These are phyloP conservation scores for Leucoraja erinaceus DNA, from an alignment of 2,113 vertebrate species.

Conservation along the genomic window DNA sequence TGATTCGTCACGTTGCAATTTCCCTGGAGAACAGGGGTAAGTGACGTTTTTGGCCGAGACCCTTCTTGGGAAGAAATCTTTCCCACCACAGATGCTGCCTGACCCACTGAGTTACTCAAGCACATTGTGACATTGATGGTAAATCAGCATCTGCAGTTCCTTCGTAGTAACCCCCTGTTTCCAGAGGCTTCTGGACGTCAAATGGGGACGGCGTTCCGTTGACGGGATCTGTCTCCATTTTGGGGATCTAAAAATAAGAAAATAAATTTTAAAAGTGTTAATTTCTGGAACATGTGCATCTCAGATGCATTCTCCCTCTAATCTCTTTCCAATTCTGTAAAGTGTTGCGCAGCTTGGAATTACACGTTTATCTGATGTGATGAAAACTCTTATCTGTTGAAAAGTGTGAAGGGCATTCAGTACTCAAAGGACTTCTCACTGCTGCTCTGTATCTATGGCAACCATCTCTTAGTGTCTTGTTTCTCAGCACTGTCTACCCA, in stretches of 20 bases:
- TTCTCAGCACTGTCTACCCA: background rate
- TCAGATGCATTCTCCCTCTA: background rate
- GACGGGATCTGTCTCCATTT: background rate
- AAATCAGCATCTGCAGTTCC: too few relatives aligned
- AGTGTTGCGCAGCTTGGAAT: background rate
- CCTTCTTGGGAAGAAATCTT: too few relatives aligned
- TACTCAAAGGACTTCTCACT: constrained; percentile 19
- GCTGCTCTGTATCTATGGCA: constrained; percentile 28
- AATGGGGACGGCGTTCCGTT: background rate
- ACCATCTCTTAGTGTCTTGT: constrained; percentile 13
- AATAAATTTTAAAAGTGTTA: background rate
- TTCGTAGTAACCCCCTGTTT: too few relatives aligned
- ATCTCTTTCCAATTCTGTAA: background rate
- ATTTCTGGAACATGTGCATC: background rate
- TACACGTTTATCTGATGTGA: constrained; percentile 19
- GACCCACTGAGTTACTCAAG: too few relatives aligned
- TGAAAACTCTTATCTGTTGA: constrained; percentile 34
- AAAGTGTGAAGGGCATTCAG: constrained; percentile 32
- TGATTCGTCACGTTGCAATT: background rate
- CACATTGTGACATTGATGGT: too few relatives aligned
- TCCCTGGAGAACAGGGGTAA: too few relatives aligned
- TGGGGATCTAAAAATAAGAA: background rate
- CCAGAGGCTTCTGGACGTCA: background rate
- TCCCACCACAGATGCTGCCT: too few relatives aligned
- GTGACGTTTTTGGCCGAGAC: too few relatives aligned